Evolutionary conservation across 2,797 vertebrate species (phyloP), one percentile per base, ranked within the genome.

Genomic region (Euthynnus affinis): DNA sequence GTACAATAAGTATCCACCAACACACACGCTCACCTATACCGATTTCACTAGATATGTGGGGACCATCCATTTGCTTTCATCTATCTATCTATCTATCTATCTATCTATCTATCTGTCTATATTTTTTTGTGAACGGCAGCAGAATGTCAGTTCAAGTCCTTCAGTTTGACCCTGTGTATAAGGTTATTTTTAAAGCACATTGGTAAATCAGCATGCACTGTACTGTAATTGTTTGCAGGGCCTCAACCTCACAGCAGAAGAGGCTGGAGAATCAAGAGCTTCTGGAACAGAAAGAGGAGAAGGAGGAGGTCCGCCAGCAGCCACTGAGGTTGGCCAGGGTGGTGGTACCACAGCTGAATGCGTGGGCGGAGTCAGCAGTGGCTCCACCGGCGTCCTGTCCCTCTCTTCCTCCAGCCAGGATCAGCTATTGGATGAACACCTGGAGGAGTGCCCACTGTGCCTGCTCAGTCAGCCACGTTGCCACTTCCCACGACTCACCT

Each of bases 361-460:
- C 48, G 77, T 29, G 67, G 87, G 81, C 3, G 82, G 91, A 82
- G 88, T 68, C 74, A 82, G 85, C 69, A 88, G 82, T 1, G 92
- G 86, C 69, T 94, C 93, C 84, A 91, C 92, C 0, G 93, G 93
- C 17, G 91, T 95, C 79, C 88, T 95, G 81, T 94, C 95, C 27
- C 94, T 95, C 52, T 90, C 72, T 68, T 91, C 92, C 29, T 95
- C 94, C 81, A 95, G 95, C 86, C 95, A 95, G 89, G 95, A 96
- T 61, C 88, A 86, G 92, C 92, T 90, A 0, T 79, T 95, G 88
- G 95, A 95, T 0, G 92, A 95, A 73, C 95, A 95, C 89, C 91
- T 95, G 82, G 95, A 95, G 84, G 97, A 97, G 89, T 97, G 97
- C 61, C 96, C 97, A 0, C 92, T 97, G 79, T 97, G 97, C 92